Percentiles rank a stretch among this genome's conserved stretches.
phyloP scores from a whole-genome alignment of 2,888 invertebrate species.

The Apoda limacodes region DNA sequence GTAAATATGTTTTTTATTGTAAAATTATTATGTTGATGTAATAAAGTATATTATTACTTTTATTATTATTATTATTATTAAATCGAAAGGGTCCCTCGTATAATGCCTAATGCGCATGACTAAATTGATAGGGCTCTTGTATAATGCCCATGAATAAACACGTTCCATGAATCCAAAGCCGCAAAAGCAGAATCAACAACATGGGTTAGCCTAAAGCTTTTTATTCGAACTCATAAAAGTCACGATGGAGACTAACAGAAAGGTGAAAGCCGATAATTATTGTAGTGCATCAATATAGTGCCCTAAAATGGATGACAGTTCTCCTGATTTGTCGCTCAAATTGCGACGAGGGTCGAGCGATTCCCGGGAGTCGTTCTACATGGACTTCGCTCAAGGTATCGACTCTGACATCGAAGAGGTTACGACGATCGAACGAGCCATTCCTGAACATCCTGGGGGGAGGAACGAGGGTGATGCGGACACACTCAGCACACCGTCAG shows the following conservation, averaged over 20 bases:
- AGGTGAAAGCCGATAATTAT: too few species aligned
- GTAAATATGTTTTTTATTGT: too few species aligned
- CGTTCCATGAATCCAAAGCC: too few species aligned
- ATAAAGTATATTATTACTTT: too few species aligned
- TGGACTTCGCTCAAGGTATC: constrained; percentile 92
- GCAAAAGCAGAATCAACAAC: constrained; percentile 7
- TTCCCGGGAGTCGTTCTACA: constrained; percentile 89
- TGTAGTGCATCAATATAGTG: too few species aligned
- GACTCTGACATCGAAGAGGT: constrained; percentile 92
- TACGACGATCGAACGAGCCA: constrained; percentile 73
- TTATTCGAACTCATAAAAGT: too few species aligned
- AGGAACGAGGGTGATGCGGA: constrained; percentile 58
- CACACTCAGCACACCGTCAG: constrained; percentile 61
- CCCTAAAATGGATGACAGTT: constrained; percentile 76
- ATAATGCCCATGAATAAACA: too few species aligned
- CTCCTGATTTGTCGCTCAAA: constrained; percentile 87
- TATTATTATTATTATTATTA: too few species aligned
- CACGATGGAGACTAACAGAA: constrained; percentile 1
- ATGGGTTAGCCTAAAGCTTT: constrained; percentile 25
- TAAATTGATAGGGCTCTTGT: too few species aligned
- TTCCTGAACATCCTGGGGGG: constrained; percentile 61
- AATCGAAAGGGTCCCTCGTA: too few species aligned
- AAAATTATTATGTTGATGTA: too few species aligned
- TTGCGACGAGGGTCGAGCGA: constrained; percentile 87
- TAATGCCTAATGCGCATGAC: too few species aligned